Evolutionary conservation across 2,888 invertebrate genomes (phyloP).

Genomic region (Charanyca ferruginea): DNA sequence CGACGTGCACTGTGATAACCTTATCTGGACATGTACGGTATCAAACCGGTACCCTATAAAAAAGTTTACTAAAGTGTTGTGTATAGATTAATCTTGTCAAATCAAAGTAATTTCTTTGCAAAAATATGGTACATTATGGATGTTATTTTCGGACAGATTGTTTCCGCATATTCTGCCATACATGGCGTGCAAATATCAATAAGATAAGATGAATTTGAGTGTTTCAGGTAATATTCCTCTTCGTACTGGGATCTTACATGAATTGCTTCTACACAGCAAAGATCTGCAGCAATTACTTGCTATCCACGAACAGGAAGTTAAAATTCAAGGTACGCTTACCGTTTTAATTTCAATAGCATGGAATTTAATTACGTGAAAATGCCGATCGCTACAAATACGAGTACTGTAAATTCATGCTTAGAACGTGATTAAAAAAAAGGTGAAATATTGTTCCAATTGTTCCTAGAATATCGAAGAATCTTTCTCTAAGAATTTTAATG

Average conservation of each 20-base stretch:
- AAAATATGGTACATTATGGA: no score
- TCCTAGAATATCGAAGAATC: constrained; percentile 11
- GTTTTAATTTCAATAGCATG: constrained; percentile 24
- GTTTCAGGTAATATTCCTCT: constrained; percentile 78
- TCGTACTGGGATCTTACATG: constrained; percentile 79
- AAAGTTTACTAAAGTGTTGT: no score
- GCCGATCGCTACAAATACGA: constrained; percentile 4
- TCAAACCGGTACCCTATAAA: no score
- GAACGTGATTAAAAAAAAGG: constrained; percentile 48
- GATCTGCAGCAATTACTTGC: constrained; percentile 81
- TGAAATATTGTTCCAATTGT: constrained; percentile 24
- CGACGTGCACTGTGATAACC: no score
- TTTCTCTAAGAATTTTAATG: constrained; percentile 31
- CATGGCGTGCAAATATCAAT: no score
- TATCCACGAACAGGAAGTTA: constrained; percentile 79
- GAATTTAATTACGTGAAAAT: constrained; percentile 19
- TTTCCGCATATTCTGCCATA: no score
- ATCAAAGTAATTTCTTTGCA: no score
- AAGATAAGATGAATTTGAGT: no score
- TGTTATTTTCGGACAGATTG: no score
- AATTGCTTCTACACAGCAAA: constrained; percentile 80
- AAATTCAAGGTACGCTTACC: constrained; percentile 81
- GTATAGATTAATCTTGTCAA: no score
- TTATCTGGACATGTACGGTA: no score
- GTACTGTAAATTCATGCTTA: constrained; percentile 38